These are phyloP conservation scores for Myopa tessellatipennis DNA, from an alignment of 2,888 invertebrate genomes.

Conservation along the genomic window DNA sequence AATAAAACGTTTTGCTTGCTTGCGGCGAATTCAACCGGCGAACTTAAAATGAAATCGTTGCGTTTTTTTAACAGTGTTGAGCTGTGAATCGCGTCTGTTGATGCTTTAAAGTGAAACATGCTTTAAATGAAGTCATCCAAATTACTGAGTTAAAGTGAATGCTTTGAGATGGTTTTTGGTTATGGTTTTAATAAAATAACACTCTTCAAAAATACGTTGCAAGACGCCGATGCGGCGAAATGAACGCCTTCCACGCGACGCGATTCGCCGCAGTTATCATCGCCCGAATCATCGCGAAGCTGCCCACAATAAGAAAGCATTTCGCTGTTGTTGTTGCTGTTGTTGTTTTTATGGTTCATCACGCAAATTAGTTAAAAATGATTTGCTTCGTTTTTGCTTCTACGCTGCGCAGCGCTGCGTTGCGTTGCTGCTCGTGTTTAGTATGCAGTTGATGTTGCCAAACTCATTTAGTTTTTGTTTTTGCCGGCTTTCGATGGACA, in stretches of 20 bases:
- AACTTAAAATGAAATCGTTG: not conserved
- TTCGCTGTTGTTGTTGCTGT: not conserved
- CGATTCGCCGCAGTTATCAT: not conserved
- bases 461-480: conserved; percentile 2
- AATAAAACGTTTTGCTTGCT: not conserved
- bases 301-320: not conserved
- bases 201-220: too few relatives aligned
- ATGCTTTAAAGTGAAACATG: not conserved
- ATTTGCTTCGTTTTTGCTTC: not conserved
- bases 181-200: not conserved
- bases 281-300: conserved; percentile 19
- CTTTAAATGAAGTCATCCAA: not conserved
- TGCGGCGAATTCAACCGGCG: not conserved
- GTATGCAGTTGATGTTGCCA: conserved; percentile 30
- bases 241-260: conserved; percentile 11
- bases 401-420: not conserved
- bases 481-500: conserved; percentile 1
- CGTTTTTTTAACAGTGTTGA: too few relatives aligned
- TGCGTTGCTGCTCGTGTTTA: not conserved
- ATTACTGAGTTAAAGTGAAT: too few relatives aligned
- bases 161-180: too few relatives aligned
- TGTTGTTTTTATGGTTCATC: conserved; percentile 7
- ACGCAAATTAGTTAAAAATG: conserved; percentile 13
- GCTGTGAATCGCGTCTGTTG: too few relatives aligned
- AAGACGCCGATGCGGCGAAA: not conserved